Evolutionary conservation across 2,888 invertebrate genomes (phyloP).

Genomic region (Folsomia manolachei): DNA sequence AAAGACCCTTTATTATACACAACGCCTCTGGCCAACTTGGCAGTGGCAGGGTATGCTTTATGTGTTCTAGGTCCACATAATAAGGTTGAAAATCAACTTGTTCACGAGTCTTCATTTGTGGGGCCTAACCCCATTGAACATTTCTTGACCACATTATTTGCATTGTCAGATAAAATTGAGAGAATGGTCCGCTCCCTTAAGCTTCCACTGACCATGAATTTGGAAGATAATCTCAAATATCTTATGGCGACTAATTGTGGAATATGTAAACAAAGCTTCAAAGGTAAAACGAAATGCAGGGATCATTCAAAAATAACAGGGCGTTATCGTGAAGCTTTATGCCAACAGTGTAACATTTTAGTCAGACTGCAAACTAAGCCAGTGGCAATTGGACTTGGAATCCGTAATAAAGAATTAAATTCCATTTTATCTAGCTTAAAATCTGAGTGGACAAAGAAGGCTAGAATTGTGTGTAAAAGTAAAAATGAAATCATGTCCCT

Average conservation of each 20-base stretch:
- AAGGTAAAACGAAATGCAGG: too few species aligned
- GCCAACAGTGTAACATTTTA: neutral
- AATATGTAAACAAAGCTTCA: too few species aligned
- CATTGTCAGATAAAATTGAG: neutral
- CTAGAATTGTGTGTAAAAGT: neutral
- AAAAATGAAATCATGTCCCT: neutral
- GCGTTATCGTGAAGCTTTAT: neutral
- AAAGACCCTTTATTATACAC: neutral
- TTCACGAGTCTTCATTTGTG: neutral
- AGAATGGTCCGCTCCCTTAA: neutral
- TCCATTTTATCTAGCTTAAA: neutral
- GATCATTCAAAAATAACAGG: neutral
- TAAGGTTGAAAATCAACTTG: neutral
- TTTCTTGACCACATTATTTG: neutral
- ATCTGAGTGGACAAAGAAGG: neutral
- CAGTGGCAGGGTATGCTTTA: neutral
- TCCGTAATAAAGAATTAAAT: neutral
- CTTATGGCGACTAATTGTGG: too few species aligned
- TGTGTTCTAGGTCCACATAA: neutral
- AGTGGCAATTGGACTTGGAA: neutral
- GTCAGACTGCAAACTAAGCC: neutral
- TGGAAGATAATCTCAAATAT: too few species aligned
- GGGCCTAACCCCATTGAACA: neutral
- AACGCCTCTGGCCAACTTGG: neutral
- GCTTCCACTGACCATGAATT: neutral